A percentile compares a stretch with the other conserved stretches of the same genome.
Evolutionary conservation across 2,797 vertebrate genomes (phyloP).

Genomic region (Sebastes iracundus): DNA sequence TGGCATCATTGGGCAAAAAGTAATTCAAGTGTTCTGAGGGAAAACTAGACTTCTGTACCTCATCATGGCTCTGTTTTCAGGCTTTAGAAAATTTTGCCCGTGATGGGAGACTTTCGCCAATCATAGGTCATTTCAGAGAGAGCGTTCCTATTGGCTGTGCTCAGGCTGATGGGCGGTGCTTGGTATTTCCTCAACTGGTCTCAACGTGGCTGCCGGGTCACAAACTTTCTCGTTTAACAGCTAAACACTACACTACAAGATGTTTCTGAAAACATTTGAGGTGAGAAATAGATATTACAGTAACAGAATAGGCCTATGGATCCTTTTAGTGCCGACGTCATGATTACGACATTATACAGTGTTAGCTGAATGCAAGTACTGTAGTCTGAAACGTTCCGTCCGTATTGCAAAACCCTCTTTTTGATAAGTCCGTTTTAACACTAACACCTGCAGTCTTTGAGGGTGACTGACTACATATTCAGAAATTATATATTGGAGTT

Average conservation of each 20-base stretch:
- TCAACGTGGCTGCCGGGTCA: background rate
- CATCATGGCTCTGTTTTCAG: background rate
- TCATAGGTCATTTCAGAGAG: no score
- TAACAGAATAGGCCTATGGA: background rate
- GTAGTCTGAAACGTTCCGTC: no score
- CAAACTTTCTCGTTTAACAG: background rate
- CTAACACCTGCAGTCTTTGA: no score
- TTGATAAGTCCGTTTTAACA: no score
- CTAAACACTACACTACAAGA: background rate
- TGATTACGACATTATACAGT: no score
- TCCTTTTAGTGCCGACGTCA: background rate
- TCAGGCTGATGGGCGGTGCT: background rate
- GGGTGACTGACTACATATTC: no score
- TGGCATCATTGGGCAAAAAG: background rate
- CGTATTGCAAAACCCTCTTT: no score
- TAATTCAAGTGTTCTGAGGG: background rate
- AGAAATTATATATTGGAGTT: no score
- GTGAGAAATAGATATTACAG: background rate
- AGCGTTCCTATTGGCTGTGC: background rate
- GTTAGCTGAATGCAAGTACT: no score
- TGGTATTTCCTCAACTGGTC: background rate
- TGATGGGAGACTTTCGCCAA: background rate
- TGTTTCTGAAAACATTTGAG: background rate
- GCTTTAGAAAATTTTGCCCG: background rate
- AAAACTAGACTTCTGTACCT: background rate